Conservation (phyloP, 2,113 vertebrate genomes). For the Scopus umbretta region DNA sequence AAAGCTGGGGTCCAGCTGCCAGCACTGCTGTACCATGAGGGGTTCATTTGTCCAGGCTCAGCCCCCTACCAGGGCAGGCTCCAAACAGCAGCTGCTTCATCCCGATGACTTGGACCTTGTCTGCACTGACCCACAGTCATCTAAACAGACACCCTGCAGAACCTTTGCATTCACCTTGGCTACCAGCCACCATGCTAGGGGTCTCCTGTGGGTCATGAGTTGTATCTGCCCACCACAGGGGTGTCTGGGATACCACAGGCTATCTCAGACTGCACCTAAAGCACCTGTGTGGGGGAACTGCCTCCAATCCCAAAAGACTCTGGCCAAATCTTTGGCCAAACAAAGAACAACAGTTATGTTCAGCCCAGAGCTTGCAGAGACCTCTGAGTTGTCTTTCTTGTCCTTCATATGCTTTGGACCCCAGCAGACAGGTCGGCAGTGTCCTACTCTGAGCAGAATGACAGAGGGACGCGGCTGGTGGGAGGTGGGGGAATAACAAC, state of each 20-base stretch:
- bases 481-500: background rate
- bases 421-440: background rate
- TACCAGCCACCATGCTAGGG: background rate
- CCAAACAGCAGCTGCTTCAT: background rate
- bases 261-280: background rate
- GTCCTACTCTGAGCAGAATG: background rate
- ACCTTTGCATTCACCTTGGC: background rate
- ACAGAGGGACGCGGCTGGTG: background rate
- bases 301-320: background rate
- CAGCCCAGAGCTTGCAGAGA: background rate
- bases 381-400: background rate
- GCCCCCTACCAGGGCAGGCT: background rate
- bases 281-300: background rate
- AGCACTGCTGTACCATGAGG: background rate
- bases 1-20: background rate
- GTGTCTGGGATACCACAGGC: background rate
- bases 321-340: background rate
- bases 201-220: background rate
- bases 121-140: background rate
- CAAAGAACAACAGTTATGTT: fast-evolving
- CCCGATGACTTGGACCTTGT: background rate
- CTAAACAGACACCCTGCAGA: background rate
- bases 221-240: background rate
- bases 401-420: fast-evolving
- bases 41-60: background rate